These are phyloP conservation scores for Diorhabda carinulata DNA, from an alignment of 1,140 invertebrate species.

Conservation along the genomic window DNA sequence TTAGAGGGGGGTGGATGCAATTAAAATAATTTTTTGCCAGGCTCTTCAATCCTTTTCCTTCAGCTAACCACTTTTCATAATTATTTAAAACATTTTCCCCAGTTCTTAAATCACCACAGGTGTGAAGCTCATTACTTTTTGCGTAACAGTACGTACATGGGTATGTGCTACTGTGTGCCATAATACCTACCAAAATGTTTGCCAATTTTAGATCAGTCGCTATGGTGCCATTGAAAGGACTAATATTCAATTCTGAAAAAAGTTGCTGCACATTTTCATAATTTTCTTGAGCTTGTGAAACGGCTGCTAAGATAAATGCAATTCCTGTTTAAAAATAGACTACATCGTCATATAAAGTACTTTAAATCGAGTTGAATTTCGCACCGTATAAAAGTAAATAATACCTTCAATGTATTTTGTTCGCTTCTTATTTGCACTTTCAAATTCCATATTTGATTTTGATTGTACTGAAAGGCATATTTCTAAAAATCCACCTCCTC, in stretches of 20 bases:
- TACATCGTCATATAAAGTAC: too few relatives aligned
- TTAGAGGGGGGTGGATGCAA: not conserved
- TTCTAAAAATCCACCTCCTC: not conserved
- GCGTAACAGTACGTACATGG: not conserved
- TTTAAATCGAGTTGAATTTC: too few relatives aligned
- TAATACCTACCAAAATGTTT: not conserved
- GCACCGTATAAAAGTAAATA: too few relatives aligned
- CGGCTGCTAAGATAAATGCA: not conserved
- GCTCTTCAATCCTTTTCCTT: not conserved
- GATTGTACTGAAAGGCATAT: conserved; percentile 6
- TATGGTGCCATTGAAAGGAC: not conserved
- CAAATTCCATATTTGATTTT: too few relatives aligned
- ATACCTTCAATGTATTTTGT: too few relatives aligned
- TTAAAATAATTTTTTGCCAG: not conserved
- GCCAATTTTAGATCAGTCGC: not conserved
- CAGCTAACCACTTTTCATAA: not conserved
- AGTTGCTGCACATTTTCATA: not conserved
- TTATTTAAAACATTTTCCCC: not conserved
- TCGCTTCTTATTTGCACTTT: too few relatives aligned
- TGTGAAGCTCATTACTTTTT: not conserved
- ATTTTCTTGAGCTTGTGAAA: conserved; percentile 1
- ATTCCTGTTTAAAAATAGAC: not conserved
- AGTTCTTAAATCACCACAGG: not conserved
- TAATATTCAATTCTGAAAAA: not conserved
- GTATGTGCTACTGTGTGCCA: not conserved